Conservation (phyloP, 2,797 vertebrate species). For the Thalassophryne amazonica region DNA sequence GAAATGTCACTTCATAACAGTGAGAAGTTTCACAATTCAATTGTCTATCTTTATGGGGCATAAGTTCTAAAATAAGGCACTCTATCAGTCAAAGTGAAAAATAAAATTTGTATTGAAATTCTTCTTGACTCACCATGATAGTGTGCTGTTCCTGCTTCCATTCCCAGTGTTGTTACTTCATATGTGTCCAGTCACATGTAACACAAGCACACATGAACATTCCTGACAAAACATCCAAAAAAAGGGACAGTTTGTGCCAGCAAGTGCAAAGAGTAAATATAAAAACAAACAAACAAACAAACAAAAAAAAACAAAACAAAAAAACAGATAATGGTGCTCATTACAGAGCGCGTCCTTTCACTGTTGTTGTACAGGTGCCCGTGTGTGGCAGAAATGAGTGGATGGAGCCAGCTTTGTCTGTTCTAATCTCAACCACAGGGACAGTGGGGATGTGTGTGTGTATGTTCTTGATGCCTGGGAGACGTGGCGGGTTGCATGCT, state of each 20-base stretch:
- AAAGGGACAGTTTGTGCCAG: slow-evolving; percentile 21
- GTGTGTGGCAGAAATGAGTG: too few relatives aligned
- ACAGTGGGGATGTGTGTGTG: too few relatives aligned
- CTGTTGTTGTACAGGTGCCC: slow-evolving; percentile 66
- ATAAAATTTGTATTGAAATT: background rate
- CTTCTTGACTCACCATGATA: slow-evolving; percentile 65
- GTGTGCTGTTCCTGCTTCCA: slow-evolving; percentile 49
- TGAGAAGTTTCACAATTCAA: too few relatives aligned
- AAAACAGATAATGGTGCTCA: slow-evolving; percentile 33
- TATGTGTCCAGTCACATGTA: slow-evolving; percentile 57
- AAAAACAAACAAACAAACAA: slow-evolving; percentile 32
- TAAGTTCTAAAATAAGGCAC: too few relatives aligned
- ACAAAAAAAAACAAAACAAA: slow-evolving; percentile 43
- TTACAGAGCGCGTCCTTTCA: slow-evolving; percentile 49
- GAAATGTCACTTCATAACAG: too few relatives aligned
- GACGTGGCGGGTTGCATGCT: too few relatives aligned
- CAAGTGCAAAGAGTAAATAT: slow-evolving; percentile 27
- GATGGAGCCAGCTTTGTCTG: too few relatives aligned
- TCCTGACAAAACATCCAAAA: slow-evolving; percentile 67
- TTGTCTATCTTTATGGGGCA: too few relatives aligned
- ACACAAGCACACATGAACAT: slow-evolving; percentile 66
- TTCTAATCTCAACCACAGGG: too few relatives aligned
- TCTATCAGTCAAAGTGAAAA: background rate
- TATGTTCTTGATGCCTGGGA: too few relatives aligned
- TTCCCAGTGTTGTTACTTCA: slow-evolving; percentile 42